Evolutionary conservation across 2,113 vertebrate genomes (phyloP).

Genomic region (Lophius piscatorius): DNA sequence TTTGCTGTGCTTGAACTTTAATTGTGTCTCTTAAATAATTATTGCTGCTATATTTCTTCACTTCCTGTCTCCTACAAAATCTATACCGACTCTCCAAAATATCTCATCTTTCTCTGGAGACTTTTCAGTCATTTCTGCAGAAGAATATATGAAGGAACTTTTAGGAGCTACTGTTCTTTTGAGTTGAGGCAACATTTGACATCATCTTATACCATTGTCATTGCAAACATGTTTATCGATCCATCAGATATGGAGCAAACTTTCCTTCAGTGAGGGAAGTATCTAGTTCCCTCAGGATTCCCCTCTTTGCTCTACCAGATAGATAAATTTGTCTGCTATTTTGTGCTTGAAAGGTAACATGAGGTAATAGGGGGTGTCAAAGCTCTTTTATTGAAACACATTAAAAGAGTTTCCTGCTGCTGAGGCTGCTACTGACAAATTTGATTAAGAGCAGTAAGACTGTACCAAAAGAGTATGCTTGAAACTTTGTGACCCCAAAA

Average conservation of each 20-base stretch:
- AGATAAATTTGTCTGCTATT: no score
- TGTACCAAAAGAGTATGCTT: no score
- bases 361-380: no score
- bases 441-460: not conserved
- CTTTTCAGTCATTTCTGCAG: not conserved
- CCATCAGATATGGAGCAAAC: no score
- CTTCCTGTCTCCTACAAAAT: conserved; percentile 12
- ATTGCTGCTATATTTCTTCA: conserved; percentile 38
- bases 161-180: no score
- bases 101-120: not conserved
- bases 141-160: not conserved
- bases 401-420: no score
- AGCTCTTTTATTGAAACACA: not conserved
- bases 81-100: conserved; percentile 16
- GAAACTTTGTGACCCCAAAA: no score
- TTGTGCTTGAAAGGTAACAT: no score
- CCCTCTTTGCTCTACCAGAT: no score
- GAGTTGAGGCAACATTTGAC: no score
- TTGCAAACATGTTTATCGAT: not conserved
- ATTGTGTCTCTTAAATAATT: conserved; percentile 66
- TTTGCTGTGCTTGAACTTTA: conserved; percentile 49
- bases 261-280: not conserved
- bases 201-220: not conserved
- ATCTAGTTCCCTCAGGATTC: no score
- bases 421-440: no score